Percentiles rank a stretch among this genome's conserved stretches.
phyloP scores from a whole-genome alignment of 2,113 vertebrate genomes.

The Lagopus muta region DNA sequence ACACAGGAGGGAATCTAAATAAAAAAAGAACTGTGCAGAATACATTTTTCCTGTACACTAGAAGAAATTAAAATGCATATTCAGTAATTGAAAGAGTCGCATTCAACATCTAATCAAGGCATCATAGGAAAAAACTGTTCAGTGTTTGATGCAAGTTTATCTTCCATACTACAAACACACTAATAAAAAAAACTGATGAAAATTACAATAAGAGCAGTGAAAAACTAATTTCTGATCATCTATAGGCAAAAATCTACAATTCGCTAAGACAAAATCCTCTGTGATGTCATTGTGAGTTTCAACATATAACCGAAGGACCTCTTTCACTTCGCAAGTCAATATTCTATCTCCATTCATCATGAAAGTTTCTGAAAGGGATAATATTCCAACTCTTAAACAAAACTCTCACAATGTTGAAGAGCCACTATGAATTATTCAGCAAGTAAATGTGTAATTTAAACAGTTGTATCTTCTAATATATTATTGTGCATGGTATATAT shows the following conservation, averaged over 20 bases:
- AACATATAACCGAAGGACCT: neutral
- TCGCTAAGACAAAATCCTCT: neutral
- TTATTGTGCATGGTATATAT: neutral
- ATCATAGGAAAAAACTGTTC: neutral
- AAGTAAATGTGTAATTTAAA: neutral
- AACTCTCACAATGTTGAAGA: neutral
- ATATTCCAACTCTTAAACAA: conserved; percentile 3
- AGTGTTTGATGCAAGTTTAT: neutral
- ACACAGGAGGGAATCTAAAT: neutral
- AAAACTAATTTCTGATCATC: neutral
- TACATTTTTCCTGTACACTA: neutral
- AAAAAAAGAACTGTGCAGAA: neutral
- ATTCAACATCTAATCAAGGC: neutral
- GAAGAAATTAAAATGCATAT: neutral
- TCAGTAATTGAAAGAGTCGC: neutral
- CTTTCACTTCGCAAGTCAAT: neutral
- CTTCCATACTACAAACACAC: neutral
- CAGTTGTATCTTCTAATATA: conserved; percentile 11
- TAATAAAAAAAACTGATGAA: neutral
- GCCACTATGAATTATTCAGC: neutral
- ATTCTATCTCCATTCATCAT: neutral
- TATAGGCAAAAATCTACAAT: neutral
- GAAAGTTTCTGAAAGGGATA: neutral
- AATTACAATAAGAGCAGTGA: neutral
- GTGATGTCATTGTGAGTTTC: neutral